These are phyloP conservation scores for Noctuana brunneofusca DNA, from an alignment of 2,888 invertebrate genomes.

Conservation along the genomic window DNA sequence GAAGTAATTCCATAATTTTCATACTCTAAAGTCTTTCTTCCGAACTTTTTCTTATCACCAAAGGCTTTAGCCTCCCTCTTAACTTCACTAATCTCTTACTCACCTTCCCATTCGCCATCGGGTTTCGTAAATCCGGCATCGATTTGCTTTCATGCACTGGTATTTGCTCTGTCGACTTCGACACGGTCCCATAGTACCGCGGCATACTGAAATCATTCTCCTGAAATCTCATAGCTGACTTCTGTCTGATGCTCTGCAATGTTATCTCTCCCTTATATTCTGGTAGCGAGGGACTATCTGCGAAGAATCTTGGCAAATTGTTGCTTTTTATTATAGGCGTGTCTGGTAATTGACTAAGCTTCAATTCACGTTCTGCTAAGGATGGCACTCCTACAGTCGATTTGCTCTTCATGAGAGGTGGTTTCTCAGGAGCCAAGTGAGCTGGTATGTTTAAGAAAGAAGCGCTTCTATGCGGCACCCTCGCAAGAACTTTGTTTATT, in stretches of 20 bases:
- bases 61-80: constrained; percentile 70
- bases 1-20: background rate
- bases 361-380: constrained; percentile 57
- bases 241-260: constrained; percentile 77
- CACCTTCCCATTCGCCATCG: constrained; percentile 58
- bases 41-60: constrained; percentile 75
- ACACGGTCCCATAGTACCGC: constrained; percentile 80
- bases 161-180: constrained; percentile 54
- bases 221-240: constrained; percentile 74
- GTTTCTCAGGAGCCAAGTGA: constrained; percentile 68
- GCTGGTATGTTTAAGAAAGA: constrained; percentile 77
- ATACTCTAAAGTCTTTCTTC: constrained; percentile 60
- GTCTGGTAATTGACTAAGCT: constrained; percentile 70
- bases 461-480: constrained; percentile 76
- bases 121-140: constrained; percentile 75
- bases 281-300: constrained; percentile 64
- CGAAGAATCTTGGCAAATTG: constrained; percentile 75
- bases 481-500: constrained; percentile 68
- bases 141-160: constrained; percentile 76
- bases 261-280: constrained; percentile 74
- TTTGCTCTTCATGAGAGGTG: constrained; percentile 69
- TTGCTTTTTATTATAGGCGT: constrained; percentile 77
- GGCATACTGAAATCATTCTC: constrained; percentile 85
- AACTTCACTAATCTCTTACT: constrained; percentile 75
- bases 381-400: constrained; percentile 70